These are phyloP conservation scores for Bruchidius siliquastri DNA, from an alignment of 2,888 invertebrate species.

Conservation along the genomic window DNA sequence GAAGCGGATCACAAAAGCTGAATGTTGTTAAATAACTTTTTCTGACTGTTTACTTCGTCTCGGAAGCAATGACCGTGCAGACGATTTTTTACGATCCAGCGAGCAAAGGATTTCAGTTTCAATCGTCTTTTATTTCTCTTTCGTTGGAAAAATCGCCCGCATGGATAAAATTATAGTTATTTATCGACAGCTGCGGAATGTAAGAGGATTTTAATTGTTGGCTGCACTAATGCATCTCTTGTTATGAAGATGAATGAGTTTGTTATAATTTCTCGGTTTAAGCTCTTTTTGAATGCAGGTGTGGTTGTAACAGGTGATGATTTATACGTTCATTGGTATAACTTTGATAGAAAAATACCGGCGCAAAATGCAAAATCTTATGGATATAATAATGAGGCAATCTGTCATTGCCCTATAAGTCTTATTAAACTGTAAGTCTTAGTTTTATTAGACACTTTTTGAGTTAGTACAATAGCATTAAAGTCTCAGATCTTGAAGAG, in stretches of 20 bases:
- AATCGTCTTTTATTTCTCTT: neutral
- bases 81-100: neutral
- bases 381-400: too few species aligned
- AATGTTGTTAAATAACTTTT: neutral
- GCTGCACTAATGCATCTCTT: neutral
- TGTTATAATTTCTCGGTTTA: neutral
- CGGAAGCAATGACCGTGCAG: neutral
- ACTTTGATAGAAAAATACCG: too few species aligned
- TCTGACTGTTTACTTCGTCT: neutral
- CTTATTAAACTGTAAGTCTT: too few species aligned
- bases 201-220: neutral
- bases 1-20: neutral
- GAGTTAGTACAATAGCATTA: too few species aligned
- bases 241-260: neutral
- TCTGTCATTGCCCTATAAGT: too few species aligned
- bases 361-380: too few species aligned
- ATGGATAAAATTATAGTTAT: neutral
- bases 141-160: neutral
- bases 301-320: too few species aligned
- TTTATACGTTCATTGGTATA: too few species aligned
- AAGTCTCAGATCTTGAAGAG: too few species aligned
- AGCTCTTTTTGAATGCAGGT: neutral
- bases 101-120: neutral
- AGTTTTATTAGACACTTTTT: too few species aligned
- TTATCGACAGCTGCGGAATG: neutral